Base-by-base conservation (phyloP, 2,113 vertebrate species). In the Gymnorhina tibicen region DNA sequence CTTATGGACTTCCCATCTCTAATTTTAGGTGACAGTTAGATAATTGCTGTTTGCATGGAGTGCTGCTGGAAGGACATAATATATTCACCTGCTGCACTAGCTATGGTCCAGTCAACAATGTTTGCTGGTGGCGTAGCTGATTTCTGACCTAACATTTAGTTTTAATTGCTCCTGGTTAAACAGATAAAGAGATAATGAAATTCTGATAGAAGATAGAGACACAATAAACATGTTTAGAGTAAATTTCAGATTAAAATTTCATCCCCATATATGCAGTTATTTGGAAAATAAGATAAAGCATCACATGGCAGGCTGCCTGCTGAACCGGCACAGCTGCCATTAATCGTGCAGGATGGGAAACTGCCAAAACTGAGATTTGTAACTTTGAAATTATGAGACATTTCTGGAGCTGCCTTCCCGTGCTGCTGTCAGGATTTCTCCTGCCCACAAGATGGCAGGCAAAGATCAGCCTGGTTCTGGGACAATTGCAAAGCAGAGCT, bases 401-500 rank as follows among this genome's bases (percentile, higher is more conserved):
- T 77, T 87, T 83, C 83, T 70, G 82, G 37, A 69, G 60, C 58
- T 82, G 60, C 85, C 60, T 91, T 56, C 53, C 22, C 1, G 3
- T 11, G 32, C 50, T 66, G 39, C 50, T 84, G 93, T 80, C 49
- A 86, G 56, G 56, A 69, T 79, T 90, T 85, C 46, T 95, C 41
- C 67, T 75, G 62, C 69, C 98, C 98, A 98, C 97, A 94, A 98
- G 98, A 96, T 98, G 98, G 98, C 98, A 98, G 96, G 92, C 96
- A 85, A 89, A 95, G 95, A 96, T 94, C 93, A 95, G 83, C 16
- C 82, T 93, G 87, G 49, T 72, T 92, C 77, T 84, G 75, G 91
- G 83, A 88, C 46, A 66, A 19, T 7, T 35, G 49, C 80, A 90
- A 52, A 85, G 68, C 85, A 85, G 77, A 92, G 70, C 87, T 37